These are phyloP conservation scores for Geococcyx californianus DNA, from an alignment of 2,113 vertebrate genomes.

Conservation along the genomic window DNA sequence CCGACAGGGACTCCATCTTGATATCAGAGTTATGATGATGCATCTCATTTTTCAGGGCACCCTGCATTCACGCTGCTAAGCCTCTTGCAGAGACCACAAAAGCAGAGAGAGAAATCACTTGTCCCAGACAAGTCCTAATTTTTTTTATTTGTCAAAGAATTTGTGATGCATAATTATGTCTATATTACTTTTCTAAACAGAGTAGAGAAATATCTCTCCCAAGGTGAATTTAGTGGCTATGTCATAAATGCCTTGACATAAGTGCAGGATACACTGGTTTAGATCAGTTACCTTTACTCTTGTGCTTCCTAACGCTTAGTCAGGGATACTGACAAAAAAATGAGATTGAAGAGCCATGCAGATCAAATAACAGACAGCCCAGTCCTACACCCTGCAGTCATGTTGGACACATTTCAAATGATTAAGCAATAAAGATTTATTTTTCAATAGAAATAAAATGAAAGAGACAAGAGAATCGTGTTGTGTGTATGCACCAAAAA, in stretches of 20 bases:
- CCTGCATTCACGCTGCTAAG: neutral
- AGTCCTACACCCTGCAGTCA: neutral
- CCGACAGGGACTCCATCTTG: neutral
- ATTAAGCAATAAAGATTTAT: neutral
- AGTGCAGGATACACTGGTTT: rapidly evolving
- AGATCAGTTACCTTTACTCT: neutral
- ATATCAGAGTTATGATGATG: neutral
- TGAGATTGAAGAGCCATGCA: rapidly evolving
- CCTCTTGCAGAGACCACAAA: neutral
- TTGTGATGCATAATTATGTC: neutral
- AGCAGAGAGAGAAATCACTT: neutral
- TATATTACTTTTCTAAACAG: neutral
- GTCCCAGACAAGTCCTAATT: neutral
- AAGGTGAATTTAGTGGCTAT: neutral
- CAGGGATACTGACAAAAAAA: neutral
- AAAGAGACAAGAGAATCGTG: neutral
- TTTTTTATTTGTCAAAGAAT: neutral
- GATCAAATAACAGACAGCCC: neutral
- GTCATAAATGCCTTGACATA: neutral
- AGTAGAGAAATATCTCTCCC: neutral
- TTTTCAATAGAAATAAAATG: neutral
- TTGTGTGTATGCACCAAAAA: neutral
- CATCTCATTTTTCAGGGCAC: neutral
- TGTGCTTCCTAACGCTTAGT: neutral
- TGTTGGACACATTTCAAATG: neutral